Evolutionary conservation across 2,888 invertebrate genomes (phyloP).

Genomic region (Diabrotica balteata): DNA sequence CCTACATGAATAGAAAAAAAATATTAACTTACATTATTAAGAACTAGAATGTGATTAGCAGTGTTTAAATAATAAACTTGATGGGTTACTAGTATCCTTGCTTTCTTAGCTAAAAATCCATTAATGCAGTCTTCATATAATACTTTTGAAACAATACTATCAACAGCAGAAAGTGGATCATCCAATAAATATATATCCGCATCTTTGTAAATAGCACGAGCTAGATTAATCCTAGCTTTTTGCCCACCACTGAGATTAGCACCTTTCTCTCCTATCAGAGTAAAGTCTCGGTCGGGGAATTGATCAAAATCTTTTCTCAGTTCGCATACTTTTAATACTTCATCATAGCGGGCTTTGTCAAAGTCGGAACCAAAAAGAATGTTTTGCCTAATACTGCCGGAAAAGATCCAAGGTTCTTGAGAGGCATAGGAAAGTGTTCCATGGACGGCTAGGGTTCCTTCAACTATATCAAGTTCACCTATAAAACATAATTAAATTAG

Average conservation of each 20-base stretch:
- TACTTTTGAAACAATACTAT: constrained; percentile 83
- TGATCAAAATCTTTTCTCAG: constrained; percentile 74
- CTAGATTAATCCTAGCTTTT: constrained; percentile 84
- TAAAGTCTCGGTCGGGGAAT: constrained; percentile 79
- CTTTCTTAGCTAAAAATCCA: constrained; percentile 68
- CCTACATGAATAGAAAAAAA: background rate
- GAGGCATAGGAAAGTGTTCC: constrained; percentile 78
- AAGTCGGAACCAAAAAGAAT: constrained; percentile 83
- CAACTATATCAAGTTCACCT: constrained; percentile 46
- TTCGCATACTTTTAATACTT: constrained; percentile 72
- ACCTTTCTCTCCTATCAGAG: constrained; percentile 77
- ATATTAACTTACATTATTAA: constrained; percentile 63
- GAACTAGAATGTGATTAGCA: constrained; percentile 66
- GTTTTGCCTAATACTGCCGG: constrained; percentile 84
- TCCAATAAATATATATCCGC: constrained; percentile 86
- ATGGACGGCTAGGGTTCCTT: constrained; percentile 70
- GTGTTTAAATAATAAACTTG: constrained; percentile 71
- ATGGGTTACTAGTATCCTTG: constrained; percentile 76
- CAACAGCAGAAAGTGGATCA: constrained; percentile 89
- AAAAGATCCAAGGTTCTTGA: constrained; percentile 85
- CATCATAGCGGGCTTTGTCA: constrained; percentile 71
- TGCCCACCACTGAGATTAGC: constrained; percentile 79
- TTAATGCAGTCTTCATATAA: constrained; percentile 80
- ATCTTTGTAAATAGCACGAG: constrained; percentile 81
- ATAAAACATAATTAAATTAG: constrained; percentile 50